Conservation (phyloP, 2,888 invertebrate species). For the Priocnemis perturbator region DNA sequence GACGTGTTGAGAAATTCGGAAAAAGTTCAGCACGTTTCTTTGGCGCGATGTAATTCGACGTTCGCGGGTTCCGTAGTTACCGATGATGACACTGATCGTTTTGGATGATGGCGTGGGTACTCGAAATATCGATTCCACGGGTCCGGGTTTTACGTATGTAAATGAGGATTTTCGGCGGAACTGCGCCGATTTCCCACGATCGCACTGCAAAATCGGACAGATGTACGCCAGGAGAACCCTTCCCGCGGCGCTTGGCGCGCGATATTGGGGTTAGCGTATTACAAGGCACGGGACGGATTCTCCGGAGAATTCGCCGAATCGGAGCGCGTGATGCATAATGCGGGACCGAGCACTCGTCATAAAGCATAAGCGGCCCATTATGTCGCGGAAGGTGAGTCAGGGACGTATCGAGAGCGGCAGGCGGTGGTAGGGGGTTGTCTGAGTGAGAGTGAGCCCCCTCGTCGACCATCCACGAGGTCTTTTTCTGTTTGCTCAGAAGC, state of each 20-base stretch:
- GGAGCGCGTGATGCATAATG: constrained; percentile 40
- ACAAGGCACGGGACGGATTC: constrained; percentile 26
- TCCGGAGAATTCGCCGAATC: constrained; percentile 44
- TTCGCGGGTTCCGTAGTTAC: too few relatives aligned
- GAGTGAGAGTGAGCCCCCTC: neutral
- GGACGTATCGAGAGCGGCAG: constrained; percentile 40
- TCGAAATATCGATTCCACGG: too few relatives aligned
- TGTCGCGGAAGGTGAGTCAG: constrained; percentile 46
- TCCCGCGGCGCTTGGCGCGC: constrained; percentile 20
- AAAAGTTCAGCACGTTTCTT: too few relatives aligned
- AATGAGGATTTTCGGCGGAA: too few relatives aligned
- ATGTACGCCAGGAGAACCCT: constrained; percentile 47
- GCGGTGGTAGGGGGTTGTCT: neutral
- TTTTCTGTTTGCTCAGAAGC: constrained; percentile 20
- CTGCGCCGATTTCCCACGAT: constrained; percentile 47
- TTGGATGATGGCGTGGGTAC: too few relatives aligned
- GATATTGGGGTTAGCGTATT: constrained; percentile 15
- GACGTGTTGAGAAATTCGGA: too few relatives aligned
- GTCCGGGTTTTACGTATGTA: too few relatives aligned
- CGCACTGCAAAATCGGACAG: constrained; percentile 42
- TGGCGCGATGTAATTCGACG: too few relatives aligned
- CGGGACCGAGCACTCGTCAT: constrained; percentile 25
- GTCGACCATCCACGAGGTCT: constrained; percentile 1
- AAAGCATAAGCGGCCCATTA: constrained; percentile 44
- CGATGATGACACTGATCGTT: too few relatives aligned